Conservation (phyloP, 2,888 invertebrate species). For the Orthosia gothica region DNA sequence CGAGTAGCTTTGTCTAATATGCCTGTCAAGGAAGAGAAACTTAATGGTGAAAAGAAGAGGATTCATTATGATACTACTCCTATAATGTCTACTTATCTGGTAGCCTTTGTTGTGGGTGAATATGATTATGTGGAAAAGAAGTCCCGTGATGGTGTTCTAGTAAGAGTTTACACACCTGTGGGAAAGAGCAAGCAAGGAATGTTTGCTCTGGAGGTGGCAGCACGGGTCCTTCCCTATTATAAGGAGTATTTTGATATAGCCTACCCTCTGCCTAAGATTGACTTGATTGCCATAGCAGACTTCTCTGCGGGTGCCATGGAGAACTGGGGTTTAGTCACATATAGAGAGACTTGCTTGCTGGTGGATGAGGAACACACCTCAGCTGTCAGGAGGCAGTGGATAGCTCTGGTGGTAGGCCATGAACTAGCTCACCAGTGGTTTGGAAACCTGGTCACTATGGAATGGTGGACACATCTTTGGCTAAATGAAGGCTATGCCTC, state of each 20-base stretch:
- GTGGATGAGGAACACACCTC: conserved; percentile 98
- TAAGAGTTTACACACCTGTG: conserved; percentile 96
- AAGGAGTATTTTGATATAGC: conserved; percentile 98
- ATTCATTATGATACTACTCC: conserved; percentile 96
- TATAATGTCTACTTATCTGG: conserved; percentile 98
- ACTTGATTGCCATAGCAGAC: conserved; percentile 98
- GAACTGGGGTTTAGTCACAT: conserved; percentile 99
- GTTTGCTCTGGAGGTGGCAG: conserved; percentile 98
- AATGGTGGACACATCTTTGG: conserved; percentile 99
- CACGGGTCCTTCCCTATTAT: conserved; percentile 97
- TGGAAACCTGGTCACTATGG: conserved; percentile 99
- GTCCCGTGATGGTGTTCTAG: conserved; percentile 95
- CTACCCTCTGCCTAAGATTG: conserved; percentile 99
- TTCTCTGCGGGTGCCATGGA: conserved; percentile 99
- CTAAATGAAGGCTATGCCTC: conserved; percentile 99
- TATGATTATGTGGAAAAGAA: conserved; percentile 97
- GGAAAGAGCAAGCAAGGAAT: conserved; percentile 98
- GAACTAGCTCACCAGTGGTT: conserved; percentile 99
- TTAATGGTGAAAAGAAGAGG: conserved; percentile 88
- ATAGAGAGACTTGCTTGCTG: conserved; percentile 97
- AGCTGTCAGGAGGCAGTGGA: conserved; percentile 95
- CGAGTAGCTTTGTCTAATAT: conserved; percentile 98
- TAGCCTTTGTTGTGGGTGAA: conserved; percentile 98
- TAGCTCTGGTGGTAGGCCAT: conserved; percentile 97
- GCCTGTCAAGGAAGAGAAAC: conserved; percentile 92